These are phyloP conservation scores for Channa argus DNA, from an alignment of 2,113 vertebrate species.

Conservation along the genomic window DNA sequence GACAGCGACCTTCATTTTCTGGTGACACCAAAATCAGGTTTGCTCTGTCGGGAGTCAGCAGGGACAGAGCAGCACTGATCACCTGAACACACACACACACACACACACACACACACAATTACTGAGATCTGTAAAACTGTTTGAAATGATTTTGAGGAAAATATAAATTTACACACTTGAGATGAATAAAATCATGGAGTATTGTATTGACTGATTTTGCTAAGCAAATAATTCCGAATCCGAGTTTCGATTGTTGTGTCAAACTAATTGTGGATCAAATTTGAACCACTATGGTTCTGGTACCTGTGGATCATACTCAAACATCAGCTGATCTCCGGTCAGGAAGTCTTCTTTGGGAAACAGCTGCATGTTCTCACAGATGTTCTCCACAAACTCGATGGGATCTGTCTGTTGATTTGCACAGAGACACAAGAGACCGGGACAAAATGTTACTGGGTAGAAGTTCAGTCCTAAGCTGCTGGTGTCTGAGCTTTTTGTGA, in stretches of 20 bases:
- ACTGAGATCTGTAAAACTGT: no score
- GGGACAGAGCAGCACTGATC: slow-evolving; percentile 87
- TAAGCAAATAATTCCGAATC: no score
- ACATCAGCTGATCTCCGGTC: slow-evolving; percentile 94
- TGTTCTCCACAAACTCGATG: slow-evolving; percentile 93
- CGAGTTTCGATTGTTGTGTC: no score
- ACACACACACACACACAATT: slow-evolving; percentile 9
- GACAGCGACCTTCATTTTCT: slow-evolving; percentile 90
- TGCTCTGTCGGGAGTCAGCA: slow-evolving; percentile 87
- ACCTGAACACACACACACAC: slow-evolving; percentile 79
- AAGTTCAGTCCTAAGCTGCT: no score
- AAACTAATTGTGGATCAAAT: background rate
- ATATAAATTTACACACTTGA: no score
- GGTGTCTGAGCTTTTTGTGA: no score
- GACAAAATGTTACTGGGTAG: background rate
- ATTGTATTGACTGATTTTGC: no score
- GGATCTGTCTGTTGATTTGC: slow-evolving; percentile 89
- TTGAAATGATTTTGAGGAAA: no score
- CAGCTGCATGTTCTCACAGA: slow-evolving; percentile 98
- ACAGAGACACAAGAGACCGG: background rate
- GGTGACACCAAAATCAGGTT: slow-evolving; percentile 93
- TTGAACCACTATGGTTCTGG: background rate
- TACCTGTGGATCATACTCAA: slow-evolving; percentile 83
- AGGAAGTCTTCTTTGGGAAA: slow-evolving; percentile 93
- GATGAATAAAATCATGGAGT: no score